Conservation (phyloP, 2,888 invertebrate genomes). For the Ecdyonurus torrentis region DNA sequence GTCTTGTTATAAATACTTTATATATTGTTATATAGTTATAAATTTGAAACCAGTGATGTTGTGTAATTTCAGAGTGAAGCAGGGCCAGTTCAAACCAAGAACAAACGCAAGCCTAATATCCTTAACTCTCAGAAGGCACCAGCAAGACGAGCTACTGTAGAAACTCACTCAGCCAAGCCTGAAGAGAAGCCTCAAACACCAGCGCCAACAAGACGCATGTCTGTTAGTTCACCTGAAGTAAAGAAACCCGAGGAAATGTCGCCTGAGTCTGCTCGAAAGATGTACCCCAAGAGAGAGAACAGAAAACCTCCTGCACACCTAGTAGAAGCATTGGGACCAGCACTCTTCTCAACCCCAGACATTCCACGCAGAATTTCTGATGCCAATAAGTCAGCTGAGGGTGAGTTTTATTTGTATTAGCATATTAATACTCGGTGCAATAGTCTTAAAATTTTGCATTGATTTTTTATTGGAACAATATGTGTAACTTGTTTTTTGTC, state of each 20-base stretch:
- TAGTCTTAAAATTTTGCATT: no score
- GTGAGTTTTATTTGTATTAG: conserved; percentile 31
- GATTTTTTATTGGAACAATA: no score
- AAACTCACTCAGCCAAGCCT: background rate
- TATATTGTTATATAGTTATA: no score
- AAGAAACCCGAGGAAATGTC: background rate
- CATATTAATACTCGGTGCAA: no score
- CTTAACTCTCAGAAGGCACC: background rate
- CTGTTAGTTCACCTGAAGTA: background rate
- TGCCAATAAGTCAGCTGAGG: no score
- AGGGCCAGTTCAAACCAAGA: no score
- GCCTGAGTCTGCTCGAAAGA: conserved; percentile 9
- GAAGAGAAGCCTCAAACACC: background rate
- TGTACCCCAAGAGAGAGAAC: conserved; percentile 22
- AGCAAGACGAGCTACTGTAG: background rate
- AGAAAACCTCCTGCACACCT: conserved; percentile 43
- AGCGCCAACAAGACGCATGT: background rate
- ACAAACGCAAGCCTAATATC: background rate
- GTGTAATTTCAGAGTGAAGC: no score
- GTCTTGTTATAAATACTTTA: no score
- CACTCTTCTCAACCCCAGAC: conserved; percentile 61
- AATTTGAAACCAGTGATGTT: no score
- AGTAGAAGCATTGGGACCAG: conserved; percentile 34
- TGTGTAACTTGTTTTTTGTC: no score
- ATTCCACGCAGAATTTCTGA: conserved; percentile 24